A percentile compares a stretch with the other conserved stretches of the same genome.
Conservation (phyloP, 2,888 invertebrate species). For the Argyresthia albistria region DNA sequence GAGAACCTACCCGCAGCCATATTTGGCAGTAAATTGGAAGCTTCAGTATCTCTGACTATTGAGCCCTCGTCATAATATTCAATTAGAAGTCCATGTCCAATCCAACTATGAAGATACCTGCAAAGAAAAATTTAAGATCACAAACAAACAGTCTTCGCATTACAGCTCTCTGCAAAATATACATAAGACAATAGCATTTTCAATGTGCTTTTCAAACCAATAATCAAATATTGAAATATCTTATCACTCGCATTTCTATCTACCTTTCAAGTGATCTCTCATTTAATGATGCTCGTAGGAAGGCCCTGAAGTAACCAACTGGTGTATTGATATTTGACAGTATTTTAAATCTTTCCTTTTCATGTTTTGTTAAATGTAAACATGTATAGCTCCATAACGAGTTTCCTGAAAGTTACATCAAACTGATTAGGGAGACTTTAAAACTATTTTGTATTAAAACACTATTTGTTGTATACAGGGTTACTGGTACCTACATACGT, state of each 20-base stretch:
- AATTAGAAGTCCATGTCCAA: constrained; percentile 76
- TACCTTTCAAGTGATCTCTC: constrained; percentile 88
- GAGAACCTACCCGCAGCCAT: constrained; percentile 82
- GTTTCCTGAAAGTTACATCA: constrained; percentile 41
- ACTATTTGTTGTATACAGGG: background rate
- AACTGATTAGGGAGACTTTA: background rate
- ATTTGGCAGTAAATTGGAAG: constrained; percentile 83
- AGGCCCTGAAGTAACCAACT: constrained; percentile 88
- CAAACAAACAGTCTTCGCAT: background rate
- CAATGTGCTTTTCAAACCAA: background rate
- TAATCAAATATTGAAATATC: background rate
- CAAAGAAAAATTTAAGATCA: constrained; percentile 11
- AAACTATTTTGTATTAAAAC: background rate
- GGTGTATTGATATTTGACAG: constrained; percentile 61
- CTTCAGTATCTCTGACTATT: constrained; percentile 85
- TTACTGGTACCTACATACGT: too few species aligned
- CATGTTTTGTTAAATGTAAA: constrained; percentile 87
- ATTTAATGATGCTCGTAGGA: constrained; percentile 91
- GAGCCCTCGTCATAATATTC: constrained; percentile 91
- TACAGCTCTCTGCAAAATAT: background rate
- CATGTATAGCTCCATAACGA: constrained; percentile 86
- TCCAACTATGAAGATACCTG: constrained; percentile 81
- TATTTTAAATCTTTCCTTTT: constrained; percentile 86
- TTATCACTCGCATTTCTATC: background rate
- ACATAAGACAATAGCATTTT: background rate